These are phyloP conservation scores for Catocala fraxini DNA, from an alignment of 2,888 invertebrate species.

Conservation along the genomic window DNA sequence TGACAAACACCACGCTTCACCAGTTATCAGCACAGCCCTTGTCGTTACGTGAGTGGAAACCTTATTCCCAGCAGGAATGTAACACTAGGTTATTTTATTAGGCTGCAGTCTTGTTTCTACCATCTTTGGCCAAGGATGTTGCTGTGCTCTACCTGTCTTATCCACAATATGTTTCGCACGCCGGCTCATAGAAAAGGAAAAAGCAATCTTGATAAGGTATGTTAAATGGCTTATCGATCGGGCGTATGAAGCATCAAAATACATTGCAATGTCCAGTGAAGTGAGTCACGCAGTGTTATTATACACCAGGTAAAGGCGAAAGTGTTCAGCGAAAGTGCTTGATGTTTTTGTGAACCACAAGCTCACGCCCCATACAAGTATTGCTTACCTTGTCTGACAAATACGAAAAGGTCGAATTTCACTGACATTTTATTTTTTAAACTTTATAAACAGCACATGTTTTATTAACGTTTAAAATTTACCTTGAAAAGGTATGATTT, in stretches of 20 bases:
- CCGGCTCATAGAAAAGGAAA: conserved; percentile 25
- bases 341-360: conserved; percentile 44
- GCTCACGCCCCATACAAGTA: conserved; percentile 16
- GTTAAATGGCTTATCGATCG: conserved; percentile 31
- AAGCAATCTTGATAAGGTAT: conserved; percentile 29
- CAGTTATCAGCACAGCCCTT: no score
- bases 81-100: no score
- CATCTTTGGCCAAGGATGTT: no score
- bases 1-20: no score
- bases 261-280: conserved; percentile 56
- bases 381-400: neutral
- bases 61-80: no score
- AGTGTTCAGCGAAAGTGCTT: conserved; percentile 78
- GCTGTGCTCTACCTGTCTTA: no score
- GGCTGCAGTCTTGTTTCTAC: no score
- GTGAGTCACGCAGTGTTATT: conserved; percentile 65
- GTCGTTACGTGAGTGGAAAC: no score
- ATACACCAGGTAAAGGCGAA: conserved; percentile 74
- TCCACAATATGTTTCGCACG: conserved; percentile 1
- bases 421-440: conserved; percentile 45
- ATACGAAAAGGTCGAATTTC: conserved; percentile 59
- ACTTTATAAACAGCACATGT: conserved; percentile 5
- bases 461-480: conserved; percentile 4
- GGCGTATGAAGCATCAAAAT: conserved; percentile 23
- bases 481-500: conserved; percentile 18